These are phyloP conservation scores for Calameuta idolon DNA, from an alignment of 2,888 invertebrate species.

Conservation along the genomic window DNA sequence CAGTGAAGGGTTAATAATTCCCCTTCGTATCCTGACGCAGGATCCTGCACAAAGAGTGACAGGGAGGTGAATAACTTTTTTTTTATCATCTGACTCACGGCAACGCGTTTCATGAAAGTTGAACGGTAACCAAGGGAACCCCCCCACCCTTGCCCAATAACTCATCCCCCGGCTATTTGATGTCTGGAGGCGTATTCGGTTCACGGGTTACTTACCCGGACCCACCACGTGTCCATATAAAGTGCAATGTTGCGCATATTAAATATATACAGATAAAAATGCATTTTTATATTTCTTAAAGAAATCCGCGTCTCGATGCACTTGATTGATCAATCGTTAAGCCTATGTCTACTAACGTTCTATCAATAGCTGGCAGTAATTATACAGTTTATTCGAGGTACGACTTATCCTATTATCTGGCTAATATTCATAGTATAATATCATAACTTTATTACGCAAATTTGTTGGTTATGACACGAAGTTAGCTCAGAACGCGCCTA, in stretches of 20 bases:
- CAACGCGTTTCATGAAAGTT: constrained; percentile 2
- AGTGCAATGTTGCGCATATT: neutral
- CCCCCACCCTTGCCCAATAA: neutral
- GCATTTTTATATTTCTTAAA: neutral
- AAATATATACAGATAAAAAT: neutral
- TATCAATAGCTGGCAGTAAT: neutral
- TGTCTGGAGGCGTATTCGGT: neutral
- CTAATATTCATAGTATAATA: neutral
- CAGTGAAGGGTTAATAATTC: neutral
- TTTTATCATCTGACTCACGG: constrained; percentile 1
- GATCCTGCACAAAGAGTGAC: neutral
- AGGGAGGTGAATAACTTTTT: constrained; percentile 9
- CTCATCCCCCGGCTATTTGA: constrained; percentile 4
- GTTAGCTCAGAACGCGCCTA: neutral
- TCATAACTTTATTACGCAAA: neutral
- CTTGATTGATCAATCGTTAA: neutral
- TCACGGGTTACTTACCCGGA: neutral
- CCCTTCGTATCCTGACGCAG: neutral
- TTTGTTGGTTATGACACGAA: neutral
- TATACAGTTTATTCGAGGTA: neutral
- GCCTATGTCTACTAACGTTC: neutral
- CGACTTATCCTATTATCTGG: neutral
- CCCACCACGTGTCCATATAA: neutral
- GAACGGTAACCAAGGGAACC: constrained; percentile 1
- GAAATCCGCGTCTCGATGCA: neutral